Base-by-base conservation (phyloP, 2,888 invertebrate genomes). In the Buathra laborator region DNA sequence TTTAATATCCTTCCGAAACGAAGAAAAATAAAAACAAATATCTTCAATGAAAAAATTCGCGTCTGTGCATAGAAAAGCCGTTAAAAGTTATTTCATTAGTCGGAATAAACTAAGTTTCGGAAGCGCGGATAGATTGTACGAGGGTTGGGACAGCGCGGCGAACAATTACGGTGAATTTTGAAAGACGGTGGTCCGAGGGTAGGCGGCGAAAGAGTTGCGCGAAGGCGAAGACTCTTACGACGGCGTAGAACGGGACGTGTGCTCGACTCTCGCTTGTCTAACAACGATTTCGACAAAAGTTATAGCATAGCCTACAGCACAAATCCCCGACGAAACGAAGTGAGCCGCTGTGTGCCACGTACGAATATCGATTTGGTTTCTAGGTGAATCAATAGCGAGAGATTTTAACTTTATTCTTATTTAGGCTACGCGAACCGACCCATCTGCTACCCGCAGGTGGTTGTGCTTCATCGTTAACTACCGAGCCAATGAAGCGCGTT, bases 311-410 rank as follows among this genome's bases (percentile, higher is more conserved):
- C 46, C 75, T 37, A 76, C 43, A 51, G 67, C 32, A 66, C 67
- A 72, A 68, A 70, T 51, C 46, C 46, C 72, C 51, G 72, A 80
- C 72, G 88, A 87, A 89, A 91, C 91, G 89, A 91, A 92, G 91
- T 89, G 89, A 90, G 89, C 88, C 88, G 74, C 86, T 84, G 78
- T 85, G 85, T 86, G 85, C 86, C 91, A 90, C 86, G 88, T 88
- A 90, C 91, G 90, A 88, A 88, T 91, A 92, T 93, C 90, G 93
- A 93, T 93, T 93, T 88, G 89, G 90, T 90, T 90, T 90, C 90
- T 88, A 88, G 86, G 89, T 89, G 87, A 92, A 92, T 92, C 92
- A 92, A 92, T 92, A 86, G 74, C 83, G 37, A 29, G 62, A 51
- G 85, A 91, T 90, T 90, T 75, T 77, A 83, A 86, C 78, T 84